Conservation (phyloP, 1,140 invertebrate species). For the Nymphalis io region DNA sequence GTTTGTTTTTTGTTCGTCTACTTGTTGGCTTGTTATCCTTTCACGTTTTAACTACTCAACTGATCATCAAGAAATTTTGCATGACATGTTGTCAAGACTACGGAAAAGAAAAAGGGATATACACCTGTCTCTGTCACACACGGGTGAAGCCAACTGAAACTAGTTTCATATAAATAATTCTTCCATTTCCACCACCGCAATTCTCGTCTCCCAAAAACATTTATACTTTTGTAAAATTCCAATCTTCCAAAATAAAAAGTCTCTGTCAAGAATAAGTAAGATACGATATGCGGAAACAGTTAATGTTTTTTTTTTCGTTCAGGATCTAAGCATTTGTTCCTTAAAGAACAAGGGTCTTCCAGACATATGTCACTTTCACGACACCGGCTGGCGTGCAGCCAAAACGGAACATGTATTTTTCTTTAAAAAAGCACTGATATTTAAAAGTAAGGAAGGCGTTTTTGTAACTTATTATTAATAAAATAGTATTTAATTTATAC, state of each 20-base stretch:
- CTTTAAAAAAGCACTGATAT: slow-evolving; percentile 2
- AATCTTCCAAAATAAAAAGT: not conserved
- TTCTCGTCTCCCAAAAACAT: not conserved
- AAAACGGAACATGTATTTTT: slow-evolving; percentile 19
- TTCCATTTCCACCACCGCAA: not conserved
- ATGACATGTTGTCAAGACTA: too few species aligned
- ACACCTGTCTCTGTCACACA: too few species aligned
- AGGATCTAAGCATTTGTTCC: slow-evolving; percentile 27
- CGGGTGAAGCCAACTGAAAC: too few species aligned
- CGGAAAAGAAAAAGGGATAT: too few species aligned
- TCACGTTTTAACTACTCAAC: too few species aligned
- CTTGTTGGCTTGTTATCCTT: too few species aligned
- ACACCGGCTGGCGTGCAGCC: slow-evolving; percentile 21
- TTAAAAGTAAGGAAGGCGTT: slow-evolving; percentile 5
- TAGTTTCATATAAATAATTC: not conserved
- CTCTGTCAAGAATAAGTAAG: not conserved
- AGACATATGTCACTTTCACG: slow-evolving; percentile 33
- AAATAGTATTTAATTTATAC: not conserved
- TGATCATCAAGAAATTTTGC: too few species aligned
- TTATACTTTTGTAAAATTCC: not conserved
- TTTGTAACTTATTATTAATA: not conserved
- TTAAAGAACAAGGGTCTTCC: slow-evolving; percentile 25
- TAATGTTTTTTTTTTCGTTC: slow-evolving; percentile 16
- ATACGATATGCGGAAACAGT: slow-evolving; percentile 9
- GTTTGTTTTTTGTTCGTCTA: too few species aligned